These are phyloP conservation scores for Anthopleura xanthogrammica DNA, from an alignment of 92 coral and sea anemone species.

Conservation along the genomic window DNA sequence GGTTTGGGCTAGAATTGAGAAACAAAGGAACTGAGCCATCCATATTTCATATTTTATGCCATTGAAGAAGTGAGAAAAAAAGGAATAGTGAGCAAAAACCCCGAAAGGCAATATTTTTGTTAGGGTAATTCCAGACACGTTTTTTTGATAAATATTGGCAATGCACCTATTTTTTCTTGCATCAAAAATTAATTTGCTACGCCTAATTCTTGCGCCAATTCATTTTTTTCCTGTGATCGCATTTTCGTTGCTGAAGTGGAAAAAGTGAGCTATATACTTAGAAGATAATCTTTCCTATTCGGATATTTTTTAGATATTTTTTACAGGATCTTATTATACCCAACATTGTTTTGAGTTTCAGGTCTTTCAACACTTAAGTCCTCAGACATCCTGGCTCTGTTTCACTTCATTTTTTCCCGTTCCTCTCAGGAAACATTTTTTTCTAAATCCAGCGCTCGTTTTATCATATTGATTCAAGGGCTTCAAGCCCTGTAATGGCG, in stretches of 20 bases:
- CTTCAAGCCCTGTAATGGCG: conserved; percentile 4
- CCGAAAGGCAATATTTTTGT: background rate
- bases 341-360: background rate
- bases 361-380: conserved; percentile 1
- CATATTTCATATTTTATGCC: background rate
- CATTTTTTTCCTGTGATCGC: background rate
- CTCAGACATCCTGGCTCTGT: background rate
- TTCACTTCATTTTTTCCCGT: background rate
- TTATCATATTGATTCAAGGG: conserved; percentile 3
- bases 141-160: too few species aligned
- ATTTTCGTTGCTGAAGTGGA: background rate
- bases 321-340: too few species aligned
- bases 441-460: background rate
- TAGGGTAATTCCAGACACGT: background rate
- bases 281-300: background rate
- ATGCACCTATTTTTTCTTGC: too few species aligned
- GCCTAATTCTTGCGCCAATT: too few species aligned
- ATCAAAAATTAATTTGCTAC: too few species aligned
- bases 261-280: background rate
- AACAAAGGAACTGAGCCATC: background rate
- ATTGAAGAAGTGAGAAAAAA: too few species aligned
- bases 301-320: background rate
- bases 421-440: background rate
- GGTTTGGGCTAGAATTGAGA: too few species aligned
- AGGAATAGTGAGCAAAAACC: too few species aligned